Evolutionary conservation across 2,113 vertebrate species (phyloP).

Genomic region (Myotis lucifugus): DNA sequence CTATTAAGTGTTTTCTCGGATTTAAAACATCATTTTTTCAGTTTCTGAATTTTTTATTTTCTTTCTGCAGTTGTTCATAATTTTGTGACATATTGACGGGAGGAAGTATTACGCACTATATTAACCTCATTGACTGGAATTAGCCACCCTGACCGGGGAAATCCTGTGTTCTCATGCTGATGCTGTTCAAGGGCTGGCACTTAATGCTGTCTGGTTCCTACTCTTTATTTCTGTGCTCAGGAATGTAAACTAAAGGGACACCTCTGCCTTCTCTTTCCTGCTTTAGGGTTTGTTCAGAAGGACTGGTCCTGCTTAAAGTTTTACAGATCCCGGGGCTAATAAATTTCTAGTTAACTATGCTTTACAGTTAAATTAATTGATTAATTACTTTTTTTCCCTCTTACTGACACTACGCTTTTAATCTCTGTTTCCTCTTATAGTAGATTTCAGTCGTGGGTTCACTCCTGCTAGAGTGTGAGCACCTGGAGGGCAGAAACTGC

Average conservation of each 20-base stretch:
- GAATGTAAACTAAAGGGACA: not conserved
- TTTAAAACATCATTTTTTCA: not conserved
- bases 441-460: not conserved
- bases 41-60: constrained; percentile 16
- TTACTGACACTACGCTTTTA: not conserved
- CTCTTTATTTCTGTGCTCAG: not conserved
- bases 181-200: not conserved
- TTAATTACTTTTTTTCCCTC: not conserved
- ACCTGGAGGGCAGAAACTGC: not conserved
- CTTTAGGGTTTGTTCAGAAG: not conserved
- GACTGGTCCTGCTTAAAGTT: not conserved
- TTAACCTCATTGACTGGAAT: not conserved
- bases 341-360: not conserved
- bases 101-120: not conserved
- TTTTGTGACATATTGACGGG: not conserved
- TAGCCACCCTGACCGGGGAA: not conserved
- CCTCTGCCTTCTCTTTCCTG: not conserved
- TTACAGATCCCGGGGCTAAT: not conserved
- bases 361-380: not conserved
- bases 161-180: not conserved
- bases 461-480: not conserved
- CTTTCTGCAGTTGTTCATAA: not conserved
- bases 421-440: not conserved
- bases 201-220: not conserved
- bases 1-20: not conserved